Evolutionary conservation across 1,140 invertebrate species (phyloP).

Genomic region (Apis dorsata): DNA sequence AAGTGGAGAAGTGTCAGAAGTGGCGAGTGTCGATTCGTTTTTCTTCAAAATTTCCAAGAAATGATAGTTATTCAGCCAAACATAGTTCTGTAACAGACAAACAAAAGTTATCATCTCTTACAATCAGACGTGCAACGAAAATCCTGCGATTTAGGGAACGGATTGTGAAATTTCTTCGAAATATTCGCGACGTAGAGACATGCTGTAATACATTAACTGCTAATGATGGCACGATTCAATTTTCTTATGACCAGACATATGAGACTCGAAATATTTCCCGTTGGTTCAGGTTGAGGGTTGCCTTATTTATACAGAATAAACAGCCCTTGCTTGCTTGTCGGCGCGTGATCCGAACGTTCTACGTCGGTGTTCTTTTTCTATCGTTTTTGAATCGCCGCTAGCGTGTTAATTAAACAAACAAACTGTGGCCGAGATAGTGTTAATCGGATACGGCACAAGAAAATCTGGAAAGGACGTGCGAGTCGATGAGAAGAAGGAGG

Average conservation of each 20-base stretch:
- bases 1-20: slow-evolving; percentile 25
- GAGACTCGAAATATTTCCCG: slow-evolving; percentile 13
- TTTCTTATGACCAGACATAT: background rate
- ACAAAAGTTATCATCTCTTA: background rate
- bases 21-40: background rate
- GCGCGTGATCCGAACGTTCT: slow-evolving; percentile 33
- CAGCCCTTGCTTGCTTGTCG: background rate
- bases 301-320: background rate
- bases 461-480: slow-evolving; percentile 49
- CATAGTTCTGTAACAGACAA: background rate
- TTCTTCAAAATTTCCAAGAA: background rate
- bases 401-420: slow-evolving; percentile 53
- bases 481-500: slow-evolving; percentile 50
- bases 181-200: background rate
- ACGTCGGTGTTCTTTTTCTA: slow-evolving; percentile 17
- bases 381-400: slow-evolving; percentile 27
- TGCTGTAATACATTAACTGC: background rate
- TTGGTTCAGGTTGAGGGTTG: slow-evolving; percentile 23
- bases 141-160: background rate
- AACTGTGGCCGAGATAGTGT: slow-evolving; percentile 33
- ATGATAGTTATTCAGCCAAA: background rate
- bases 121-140: no score
- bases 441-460: slow-evolving; percentile 21
- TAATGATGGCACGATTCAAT: slow-evolving; percentile 27
- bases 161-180: background rate